These are phyloP conservation scores for Thalpophila matura DNA, from an alignment of 2,888 invertebrate species.

Conservation along the genomic window DNA sequence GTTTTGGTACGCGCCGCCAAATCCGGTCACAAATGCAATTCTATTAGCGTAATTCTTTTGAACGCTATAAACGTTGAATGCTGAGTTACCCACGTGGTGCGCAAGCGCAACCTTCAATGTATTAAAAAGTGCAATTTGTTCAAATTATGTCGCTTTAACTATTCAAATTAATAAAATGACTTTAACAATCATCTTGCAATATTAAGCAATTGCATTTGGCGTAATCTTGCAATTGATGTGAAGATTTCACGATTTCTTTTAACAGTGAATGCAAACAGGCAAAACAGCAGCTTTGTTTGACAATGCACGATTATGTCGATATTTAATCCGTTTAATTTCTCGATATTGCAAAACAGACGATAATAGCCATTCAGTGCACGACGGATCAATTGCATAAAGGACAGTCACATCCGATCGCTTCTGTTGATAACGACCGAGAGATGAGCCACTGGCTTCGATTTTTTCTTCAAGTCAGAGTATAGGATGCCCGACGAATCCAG, in stretches of 20 bases:
- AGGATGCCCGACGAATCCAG: no score
- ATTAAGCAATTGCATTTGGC: background rate
- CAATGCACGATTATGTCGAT: background rate
- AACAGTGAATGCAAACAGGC: background rate
- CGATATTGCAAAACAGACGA: no score
- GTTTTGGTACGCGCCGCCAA: no score
- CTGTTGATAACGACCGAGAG: no score
- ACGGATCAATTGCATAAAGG: no score
- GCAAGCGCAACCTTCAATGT: constrained; percentile 3
- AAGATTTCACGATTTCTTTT: background rate
- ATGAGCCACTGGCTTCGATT: no score
- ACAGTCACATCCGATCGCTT: no score
- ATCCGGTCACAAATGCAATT: background rate
- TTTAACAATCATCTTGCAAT: background rate
- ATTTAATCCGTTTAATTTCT: no score
- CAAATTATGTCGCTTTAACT: background rate
- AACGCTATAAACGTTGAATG: constrained; percentile 1
- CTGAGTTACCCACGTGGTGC: background rate
- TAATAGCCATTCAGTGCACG: no score
- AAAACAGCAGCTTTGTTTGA: background rate
- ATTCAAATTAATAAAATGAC: constrained; percentile 1
- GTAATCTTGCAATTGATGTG: background rate
- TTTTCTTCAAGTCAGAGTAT: no score
- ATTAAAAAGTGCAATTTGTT: no score
- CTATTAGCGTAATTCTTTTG: constrained; percentile 11